Evolutionary conservation across 2,888 invertebrate genomes (phyloP), one percentile per base, ranked within the genome.

Genomic region (Panorpa germanica): DNA sequence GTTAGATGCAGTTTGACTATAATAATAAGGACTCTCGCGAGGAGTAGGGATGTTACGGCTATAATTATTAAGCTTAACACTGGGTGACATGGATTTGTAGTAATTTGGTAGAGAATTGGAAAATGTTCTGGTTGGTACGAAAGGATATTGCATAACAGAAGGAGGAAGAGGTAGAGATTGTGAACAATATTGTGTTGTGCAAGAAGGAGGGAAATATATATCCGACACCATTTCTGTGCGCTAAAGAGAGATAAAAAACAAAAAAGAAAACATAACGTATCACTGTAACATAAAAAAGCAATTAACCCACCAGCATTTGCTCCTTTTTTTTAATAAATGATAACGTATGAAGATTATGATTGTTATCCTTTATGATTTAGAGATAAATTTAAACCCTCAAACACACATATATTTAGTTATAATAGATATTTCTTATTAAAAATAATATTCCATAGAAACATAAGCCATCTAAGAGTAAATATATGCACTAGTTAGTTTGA

Each of bases 221-320:
- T 75, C 73, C 61, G 74, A 70, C 63, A 70, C 70, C 64, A 73
- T 65, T 62, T 73, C 72, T 61, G 67, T 62, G 57, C 67, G 73
- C 73, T 70, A 64, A 58, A 59, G 54, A 55, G 54, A 57, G 35
- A 37, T 29, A 35, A 37, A 34, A 39, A 41, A 28, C 36, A 52
- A 57, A 55, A 55, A 50, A 57, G n/a, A n/a, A n/a, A n/a, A n/a
- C n/a, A n/a, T n/a, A n/a, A n/a, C n/a, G n/a, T n/a, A n/a, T n/a
- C n/a, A n/a, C n/a, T n/a, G n/a, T n/a, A n/a, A n/a, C n/a, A n/a
- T n/a, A n/a, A n/a, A n/a, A n/a, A n/a, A n/a, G n/a, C n/a, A n/a
- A n/a, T n/a, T n/a, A n/a, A n/a, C n/a, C n/a, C n/a, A n/a, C n/a
- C n/a, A n/a, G n/a, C n/a, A n/a, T n/a, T n/a, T n/a, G n/a, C n/a